Conservation (phyloP, 2,888 invertebrate species). For the Eupsilia transversa region DNA sequence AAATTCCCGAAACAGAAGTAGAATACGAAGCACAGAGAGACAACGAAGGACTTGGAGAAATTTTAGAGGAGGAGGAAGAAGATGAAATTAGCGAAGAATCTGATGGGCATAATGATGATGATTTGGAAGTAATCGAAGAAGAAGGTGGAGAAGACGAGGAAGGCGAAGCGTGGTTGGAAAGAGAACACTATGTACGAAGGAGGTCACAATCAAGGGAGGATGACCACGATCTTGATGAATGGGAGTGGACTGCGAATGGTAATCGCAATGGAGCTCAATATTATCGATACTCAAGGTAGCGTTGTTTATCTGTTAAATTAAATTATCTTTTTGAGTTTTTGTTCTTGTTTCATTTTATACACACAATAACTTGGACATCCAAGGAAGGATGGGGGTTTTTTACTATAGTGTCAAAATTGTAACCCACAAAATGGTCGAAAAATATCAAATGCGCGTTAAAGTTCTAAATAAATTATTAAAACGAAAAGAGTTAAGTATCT, state of each 20-base stretch:
- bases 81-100: conserved; percentile 76
- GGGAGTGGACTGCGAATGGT: conserved; percentile 85
- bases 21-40: conserved; percentile 86
- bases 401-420: neutral
- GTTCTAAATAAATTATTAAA: neutral
- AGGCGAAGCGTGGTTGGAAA: conserved; percentile 81
- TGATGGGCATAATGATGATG: conserved; percentile 74
- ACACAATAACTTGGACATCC: too few relatives aligned
- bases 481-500: neutral
- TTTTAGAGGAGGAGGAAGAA: conserved; percentile 85
- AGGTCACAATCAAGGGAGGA: conserved; percentile 76
- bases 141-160: conserved; percentile 86
- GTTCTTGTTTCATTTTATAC: conserved; percentile 36
- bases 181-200: conserved; percentile 72
- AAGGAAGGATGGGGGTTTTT: too few relatives aligned
- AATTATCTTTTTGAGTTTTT: conserved; percentile 67
- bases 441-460: neutral
- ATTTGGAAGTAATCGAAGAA: conserved; percentile 84
- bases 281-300: conserved; percentile 84
- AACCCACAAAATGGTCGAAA: neutral
- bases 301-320: conserved; percentile 74
- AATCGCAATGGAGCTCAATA: conserved; percentile 82
- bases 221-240: conserved; percentile 86
- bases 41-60: conserved; percentile 83
- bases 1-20: conserved; percentile 86